Conservation (phyloP, 2,888 invertebrate species). For the Carterocephalus palaemon region DNA sequence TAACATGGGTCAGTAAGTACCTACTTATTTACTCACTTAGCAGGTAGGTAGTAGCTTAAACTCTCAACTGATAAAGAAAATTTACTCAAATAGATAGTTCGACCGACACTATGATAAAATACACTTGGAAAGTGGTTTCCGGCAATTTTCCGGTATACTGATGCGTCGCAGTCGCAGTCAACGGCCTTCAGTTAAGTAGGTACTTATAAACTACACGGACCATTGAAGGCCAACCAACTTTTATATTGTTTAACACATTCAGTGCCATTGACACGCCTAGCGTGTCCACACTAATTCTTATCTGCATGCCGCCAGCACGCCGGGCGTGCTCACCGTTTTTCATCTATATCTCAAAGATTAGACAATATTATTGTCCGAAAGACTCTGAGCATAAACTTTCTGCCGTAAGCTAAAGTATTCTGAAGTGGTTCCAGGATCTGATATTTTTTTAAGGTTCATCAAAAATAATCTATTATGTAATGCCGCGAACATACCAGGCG, state of each 20-base stretch:
- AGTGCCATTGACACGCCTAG: too few species aligned
- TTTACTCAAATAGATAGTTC: too few species aligned
- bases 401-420: constrained; percentile 13
- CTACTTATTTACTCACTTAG: too few species aligned
- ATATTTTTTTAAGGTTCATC: constrained; percentile 14
- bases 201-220: too few species aligned
- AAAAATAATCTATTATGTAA: too few species aligned
- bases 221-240: too few species aligned
- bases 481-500: constrained; percentile 13
- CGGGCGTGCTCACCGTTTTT: constrained; percentile 14
- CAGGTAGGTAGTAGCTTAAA: too few species aligned
- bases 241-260: too few species aligned
- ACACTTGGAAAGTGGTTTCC: constrained; percentile 17
- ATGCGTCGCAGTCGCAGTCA: constrained; percentile 13
- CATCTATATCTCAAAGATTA: constrained; percentile 14
- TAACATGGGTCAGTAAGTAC: too few species aligned
- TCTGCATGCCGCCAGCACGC: constrained; percentile 14
- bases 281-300: constrained; percentile 13
- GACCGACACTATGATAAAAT: too few species aligned
- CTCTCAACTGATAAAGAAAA: too few species aligned
- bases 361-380: constrained; percentile 14
- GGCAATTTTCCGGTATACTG: constrained; percentile 20
- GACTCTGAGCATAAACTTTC: constrained; percentile 14
- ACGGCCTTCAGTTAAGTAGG: constrained; percentile 7
- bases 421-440: constrained; percentile 14